A percentile compares a stretch with the other conserved stretches of the same genome.
These are phyloP conservation scores for Echiichthys vipera DNA, from an alignment of 2,797 vertebrate genomes.

Conservation along the genomic window DNA sequence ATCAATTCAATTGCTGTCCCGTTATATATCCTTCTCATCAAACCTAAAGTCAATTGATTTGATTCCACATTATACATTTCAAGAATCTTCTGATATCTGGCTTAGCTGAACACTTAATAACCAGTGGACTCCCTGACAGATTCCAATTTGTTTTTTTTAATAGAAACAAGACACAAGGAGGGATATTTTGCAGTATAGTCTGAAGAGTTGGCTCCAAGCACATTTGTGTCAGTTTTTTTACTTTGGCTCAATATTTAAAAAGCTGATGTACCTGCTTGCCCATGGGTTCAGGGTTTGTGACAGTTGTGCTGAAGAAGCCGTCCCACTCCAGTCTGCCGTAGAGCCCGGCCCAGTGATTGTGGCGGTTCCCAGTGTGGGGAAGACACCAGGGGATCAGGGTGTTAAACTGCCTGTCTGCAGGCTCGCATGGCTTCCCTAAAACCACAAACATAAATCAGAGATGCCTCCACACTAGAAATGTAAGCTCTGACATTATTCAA, in stretches of 20 bases:
- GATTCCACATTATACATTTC: no score
- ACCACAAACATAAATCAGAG: not conserved
- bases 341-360: conserved; percentile 98
- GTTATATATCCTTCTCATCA: not conserved
- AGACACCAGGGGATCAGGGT: conserved; percentile 98
- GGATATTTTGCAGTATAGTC: no score
- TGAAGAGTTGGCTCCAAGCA: no score
- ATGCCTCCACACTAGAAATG: not conserved
- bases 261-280: conserved; percentile 90
- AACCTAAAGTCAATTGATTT: not conserved
- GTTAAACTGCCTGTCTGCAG: conserved; percentile 93
- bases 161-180: no score
- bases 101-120: no score
- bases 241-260: not conserved
- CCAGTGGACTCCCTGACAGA: no score
- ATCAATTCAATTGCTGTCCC: accelerated
- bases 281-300: conserved; percentile 98
- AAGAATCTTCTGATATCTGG: no score
- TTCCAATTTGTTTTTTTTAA: no score
- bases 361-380: conserved; percentile 97
- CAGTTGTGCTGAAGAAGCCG: conserved; percentile 98
- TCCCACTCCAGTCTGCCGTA: conserved; percentile 97
- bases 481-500: not conserved
- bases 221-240: no score
- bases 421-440: conserved; percentile 90